Evolutionary conservation across 2,888 invertebrate species (phyloP).

Genomic region (Dusona sp.): DNA sequence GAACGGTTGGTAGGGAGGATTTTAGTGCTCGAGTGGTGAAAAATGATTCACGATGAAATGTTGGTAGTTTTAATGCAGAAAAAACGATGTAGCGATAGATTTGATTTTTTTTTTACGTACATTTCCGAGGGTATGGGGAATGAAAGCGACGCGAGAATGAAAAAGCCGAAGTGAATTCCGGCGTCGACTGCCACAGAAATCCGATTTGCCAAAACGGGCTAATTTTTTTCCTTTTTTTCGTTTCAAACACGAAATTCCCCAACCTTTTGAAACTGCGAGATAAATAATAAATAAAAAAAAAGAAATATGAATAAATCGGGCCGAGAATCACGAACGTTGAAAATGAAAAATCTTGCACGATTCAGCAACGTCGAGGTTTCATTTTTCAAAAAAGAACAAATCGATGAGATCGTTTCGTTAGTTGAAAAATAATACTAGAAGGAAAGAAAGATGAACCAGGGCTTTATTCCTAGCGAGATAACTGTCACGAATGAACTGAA

Average conservation of each 20-base stretch:
- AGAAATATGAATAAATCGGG: neutral
- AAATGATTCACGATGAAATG: slow-evolving; percentile 48
- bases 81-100: slow-evolving; percentile 29
- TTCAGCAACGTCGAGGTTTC: no score
- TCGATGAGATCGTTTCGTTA: neutral
- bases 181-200: slow-evolving; percentile 31
- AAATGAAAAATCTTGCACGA: slow-evolving; percentile 5
- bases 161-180: slow-evolving; percentile 56
- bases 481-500: slow-evolving; percentile 49
- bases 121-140: neutral
- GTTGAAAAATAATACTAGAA: neutral
- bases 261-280: slow-evolving; percentile 5
- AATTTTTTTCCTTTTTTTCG: slow-evolving; percentile 17
- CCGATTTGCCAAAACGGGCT: slow-evolving; percentile 36
- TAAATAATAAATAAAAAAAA: slow-evolving; percentile 1
- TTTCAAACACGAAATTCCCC: slow-evolving; percentile 17
- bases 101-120: neutral
- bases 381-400: neutral
- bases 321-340: slow-evolving; percentile 29
- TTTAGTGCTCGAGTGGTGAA: slow-evolving; percentile 42
- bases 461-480: neutral
- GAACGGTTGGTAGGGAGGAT: slow-evolving; percentile 44
- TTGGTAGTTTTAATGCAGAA: slow-evolving; percentile 26
- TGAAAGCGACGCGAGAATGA: slow-evolving; percentile 49
- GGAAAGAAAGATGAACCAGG: slow-evolving; percentile 6